Evolutionary conservation across 1,140 invertebrate species (phyloP).

Genomic region (Magallana gigas): DNA sequence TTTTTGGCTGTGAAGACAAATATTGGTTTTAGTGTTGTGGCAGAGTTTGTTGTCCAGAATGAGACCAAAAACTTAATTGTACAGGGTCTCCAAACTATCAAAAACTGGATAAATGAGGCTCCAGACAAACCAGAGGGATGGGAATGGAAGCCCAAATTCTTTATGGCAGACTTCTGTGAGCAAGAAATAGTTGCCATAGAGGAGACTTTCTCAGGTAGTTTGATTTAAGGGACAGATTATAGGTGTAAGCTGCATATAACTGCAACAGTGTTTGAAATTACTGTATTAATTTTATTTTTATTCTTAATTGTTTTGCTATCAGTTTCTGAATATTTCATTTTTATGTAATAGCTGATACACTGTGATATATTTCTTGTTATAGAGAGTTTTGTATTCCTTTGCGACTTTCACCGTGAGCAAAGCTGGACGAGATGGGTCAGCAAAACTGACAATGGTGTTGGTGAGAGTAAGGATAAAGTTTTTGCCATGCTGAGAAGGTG

Average conservation of each 20-base stretch:
- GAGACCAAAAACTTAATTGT: constrained; percentile 50
- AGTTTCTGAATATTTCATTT: not conserved
- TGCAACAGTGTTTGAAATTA: not conserved
- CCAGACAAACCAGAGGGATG: constrained; percentile 12
- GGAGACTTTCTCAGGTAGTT: constrained; percentile 42
- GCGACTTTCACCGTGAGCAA: constrained; percentile 44
- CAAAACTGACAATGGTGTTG: constrained; percentile 43
- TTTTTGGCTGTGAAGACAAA: constrained; percentile 58
- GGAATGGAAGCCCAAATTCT: constrained; percentile 48
- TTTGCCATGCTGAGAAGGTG: constrained; percentile 44
- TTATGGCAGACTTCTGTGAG: constrained; percentile 51
- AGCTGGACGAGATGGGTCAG: constrained; percentile 48
- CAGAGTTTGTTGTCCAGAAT: constrained; percentile 54
- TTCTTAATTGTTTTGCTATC: not conserved
- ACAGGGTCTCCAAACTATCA: constrained; percentile 47
- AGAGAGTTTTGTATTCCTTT: constrained; percentile 37
- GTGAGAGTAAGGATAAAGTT: constrained; percentile 17
- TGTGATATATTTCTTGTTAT: not conserved
- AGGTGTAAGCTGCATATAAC: not conserved
- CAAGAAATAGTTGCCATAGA: constrained; percentile 42
- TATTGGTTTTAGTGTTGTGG: constrained; percentile 54
- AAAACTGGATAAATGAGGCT: constrained; percentile 40
- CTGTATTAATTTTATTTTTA: too few relatives aligned
- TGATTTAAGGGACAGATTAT: not conserved
- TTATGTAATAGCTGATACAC: not conserved